These are phyloP conservation scores for Paramormyrops hopkinsi DNA, from an alignment of 2,797 vertebrate species.

Conservation along the genomic window DNA sequence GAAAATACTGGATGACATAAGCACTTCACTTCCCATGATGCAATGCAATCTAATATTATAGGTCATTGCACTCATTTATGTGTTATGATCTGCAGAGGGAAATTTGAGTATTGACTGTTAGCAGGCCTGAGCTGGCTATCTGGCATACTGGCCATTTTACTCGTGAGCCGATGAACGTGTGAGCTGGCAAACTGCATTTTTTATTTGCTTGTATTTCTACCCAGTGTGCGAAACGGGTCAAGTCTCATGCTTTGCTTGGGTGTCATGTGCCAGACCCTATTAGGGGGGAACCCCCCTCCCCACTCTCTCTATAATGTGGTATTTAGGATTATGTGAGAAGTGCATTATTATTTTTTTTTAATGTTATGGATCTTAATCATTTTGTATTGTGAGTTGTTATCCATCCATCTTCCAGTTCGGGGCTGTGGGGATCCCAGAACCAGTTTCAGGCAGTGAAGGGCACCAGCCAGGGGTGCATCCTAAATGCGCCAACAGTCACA, in stretches of 20 bases:
- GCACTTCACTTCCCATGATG: not conserved
- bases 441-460: not conserved
- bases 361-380: not conserved
- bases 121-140: not conserved
- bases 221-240: not conserved
- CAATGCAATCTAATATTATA: not conserved
- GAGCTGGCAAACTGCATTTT: not conserved
- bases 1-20: not conserved
- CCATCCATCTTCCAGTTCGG: conserved; percentile 32
- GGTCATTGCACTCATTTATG: not conserved
- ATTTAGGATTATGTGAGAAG: not conserved
- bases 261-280: not conserved
- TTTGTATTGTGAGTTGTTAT: conserved; percentile 5
- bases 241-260: not conserved
- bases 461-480: not conserved
- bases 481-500: not conserved
- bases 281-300: not conserved
- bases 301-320: not conserved
- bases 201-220: not conserved
- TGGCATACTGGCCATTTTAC: not conserved
- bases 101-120: not conserved
- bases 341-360: not conserved
- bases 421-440: conserved; percentile 14
- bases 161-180: not conserved
- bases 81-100: not conserved